These are phyloP conservation scores for Campoplex nolae DNA, from an alignment of 2,888 invertebrate species.

Conservation along the genomic window DNA sequence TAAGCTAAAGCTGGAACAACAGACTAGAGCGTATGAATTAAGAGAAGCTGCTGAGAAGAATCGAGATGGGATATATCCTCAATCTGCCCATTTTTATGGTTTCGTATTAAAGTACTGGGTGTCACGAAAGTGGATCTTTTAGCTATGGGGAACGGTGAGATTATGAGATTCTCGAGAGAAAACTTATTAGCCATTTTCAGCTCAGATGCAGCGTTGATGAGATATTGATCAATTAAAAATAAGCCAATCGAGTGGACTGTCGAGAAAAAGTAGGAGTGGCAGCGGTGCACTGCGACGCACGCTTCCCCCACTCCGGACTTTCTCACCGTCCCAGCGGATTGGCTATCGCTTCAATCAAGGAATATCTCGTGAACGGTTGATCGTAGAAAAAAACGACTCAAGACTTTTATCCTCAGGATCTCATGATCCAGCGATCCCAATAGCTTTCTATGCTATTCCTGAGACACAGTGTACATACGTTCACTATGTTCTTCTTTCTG, in stretches of 20 bases:
- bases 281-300: background rate
- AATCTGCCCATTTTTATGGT: constrained; percentile 51
- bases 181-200: background rate
- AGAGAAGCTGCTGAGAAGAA: constrained; percentile 77
- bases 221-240: background rate
- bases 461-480: background rate
- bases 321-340: background rate
- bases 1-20: constrained; percentile 83
- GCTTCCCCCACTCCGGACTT: background rate
- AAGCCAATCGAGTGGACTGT: background rate
- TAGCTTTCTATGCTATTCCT: background rate
- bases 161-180: background rate
- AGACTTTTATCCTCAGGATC: background rate
- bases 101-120: background rate
- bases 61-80: constrained; percentile 65
- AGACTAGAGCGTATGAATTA: constrained; percentile 82
- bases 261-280: background rate
- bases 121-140: background rate
- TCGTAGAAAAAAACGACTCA: background rate
- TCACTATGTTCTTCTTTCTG: background rate
- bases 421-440: background rate
- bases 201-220: background rate
- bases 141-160: background rate
- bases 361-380: background rate
- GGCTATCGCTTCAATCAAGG: background rate